Evolutionary conservation across 2,797 vertebrate genomes (phyloP).

Genomic region (Acrocephalus scirpaceus): DNA sequence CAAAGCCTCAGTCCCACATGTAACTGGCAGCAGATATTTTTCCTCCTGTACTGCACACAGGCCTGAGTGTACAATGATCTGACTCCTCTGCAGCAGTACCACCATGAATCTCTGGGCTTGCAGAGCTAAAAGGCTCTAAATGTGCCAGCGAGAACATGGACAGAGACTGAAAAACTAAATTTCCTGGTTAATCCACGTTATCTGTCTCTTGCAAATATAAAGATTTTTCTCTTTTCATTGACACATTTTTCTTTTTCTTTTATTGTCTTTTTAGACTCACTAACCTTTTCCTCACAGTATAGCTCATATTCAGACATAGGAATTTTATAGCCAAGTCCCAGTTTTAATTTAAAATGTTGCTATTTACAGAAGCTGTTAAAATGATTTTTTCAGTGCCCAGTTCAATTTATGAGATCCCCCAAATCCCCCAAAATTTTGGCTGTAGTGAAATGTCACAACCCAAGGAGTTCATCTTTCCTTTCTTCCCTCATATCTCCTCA

Average conservation of each 20-base stretch:
- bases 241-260: background rate
- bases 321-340: background rate
- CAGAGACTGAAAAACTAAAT: background rate
- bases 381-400: background rate
- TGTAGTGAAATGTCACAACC: background rate
- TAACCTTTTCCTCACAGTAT: background rate
- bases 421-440: background rate
- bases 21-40: background rate
- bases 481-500: background rate
- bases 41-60: background rate
- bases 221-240: background rate
- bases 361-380: constrained; percentile 11
- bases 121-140: background rate
- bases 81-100: background rate
- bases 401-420: background rate
- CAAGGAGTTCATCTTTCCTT: background rate
- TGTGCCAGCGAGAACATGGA: background rate
- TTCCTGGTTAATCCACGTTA: background rate
- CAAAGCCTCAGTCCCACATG: background rate
- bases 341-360: background rate
- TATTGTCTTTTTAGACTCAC: background rate
- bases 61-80: fast-evolving
- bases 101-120: background rate
- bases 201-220: background rate
- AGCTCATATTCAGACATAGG: background rate